Conservation (phyloP, 1,140 invertebrate species). For the Pseudomyrmex sp. region DNA sequence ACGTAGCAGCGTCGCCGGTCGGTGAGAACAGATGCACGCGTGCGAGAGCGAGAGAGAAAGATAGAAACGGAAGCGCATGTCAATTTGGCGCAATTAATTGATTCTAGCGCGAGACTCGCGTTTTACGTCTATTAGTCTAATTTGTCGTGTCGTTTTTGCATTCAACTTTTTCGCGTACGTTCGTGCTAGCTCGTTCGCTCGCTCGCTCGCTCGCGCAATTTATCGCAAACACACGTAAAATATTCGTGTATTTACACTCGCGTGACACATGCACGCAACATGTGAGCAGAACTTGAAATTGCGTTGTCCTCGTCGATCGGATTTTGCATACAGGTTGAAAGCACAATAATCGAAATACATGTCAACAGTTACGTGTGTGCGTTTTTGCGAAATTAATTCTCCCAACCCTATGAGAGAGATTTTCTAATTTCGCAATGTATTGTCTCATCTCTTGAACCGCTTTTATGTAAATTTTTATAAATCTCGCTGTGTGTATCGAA, state of each 20-base stretch:
- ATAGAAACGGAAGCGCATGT: neutral
- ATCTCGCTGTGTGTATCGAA: too few relatives aligned
- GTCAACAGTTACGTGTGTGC: neutral
- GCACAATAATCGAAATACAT: slow-evolving; percentile 26
- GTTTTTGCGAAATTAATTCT: neutral
- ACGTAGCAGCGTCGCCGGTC: neutral
- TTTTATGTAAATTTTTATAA: neutral
- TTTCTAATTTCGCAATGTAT: neutral
- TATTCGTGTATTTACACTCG: slow-evolving; percentile 43
- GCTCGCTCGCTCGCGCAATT: slow-evolving; percentile 1
- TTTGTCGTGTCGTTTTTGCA: slow-evolving; percentile 34
- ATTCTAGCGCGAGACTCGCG: slow-evolving; percentile 30
- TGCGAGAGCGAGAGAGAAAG: neutral
- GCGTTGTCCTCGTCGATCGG: slow-evolving; percentile 17
- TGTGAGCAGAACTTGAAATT: slow-evolving; percentile 5
- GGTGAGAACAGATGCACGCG: neutral
- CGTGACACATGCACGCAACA: neutral
- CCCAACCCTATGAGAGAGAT: neutral
- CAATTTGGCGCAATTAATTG: slow-evolving; percentile 41
- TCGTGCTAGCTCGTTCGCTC: slow-evolving; percentile 4
- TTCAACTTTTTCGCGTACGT: slow-evolving; percentile 37
- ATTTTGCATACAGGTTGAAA: slow-evolving; percentile 16
- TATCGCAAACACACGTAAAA: slow-evolving; percentile 40
- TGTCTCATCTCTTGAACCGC: neutral
- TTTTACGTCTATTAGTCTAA: slow-evolving; percentile 48